A percentile compares a stretch with the other conserved stretches of the same genome.
phyloP scores from a whole-genome alignment of 2,888 invertebrate species.

The Lobophora halterata region DNA sequence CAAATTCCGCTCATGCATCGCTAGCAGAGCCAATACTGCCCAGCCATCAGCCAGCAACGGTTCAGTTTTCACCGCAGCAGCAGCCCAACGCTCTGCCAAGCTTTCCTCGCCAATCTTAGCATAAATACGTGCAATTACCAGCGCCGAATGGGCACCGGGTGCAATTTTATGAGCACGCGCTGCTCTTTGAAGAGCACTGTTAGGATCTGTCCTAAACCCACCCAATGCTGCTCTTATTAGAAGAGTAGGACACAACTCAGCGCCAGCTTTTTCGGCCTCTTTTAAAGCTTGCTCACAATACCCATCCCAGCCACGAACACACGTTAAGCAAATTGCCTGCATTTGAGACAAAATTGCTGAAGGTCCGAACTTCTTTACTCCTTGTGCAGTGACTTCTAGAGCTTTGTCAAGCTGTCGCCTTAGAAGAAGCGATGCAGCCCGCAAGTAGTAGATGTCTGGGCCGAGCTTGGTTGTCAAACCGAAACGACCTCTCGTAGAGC shows the following conservation, averaged over 20 bases:
- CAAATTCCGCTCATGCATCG: slow-evolving; percentile 52
- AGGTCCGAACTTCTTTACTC: slow-evolving; percentile 57
- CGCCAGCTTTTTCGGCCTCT: slow-evolving; percentile 56
- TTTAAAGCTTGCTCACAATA: slow-evolving; percentile 52
- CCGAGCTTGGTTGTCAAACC: slow-evolving; percentile 26
- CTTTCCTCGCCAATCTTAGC: slow-evolving; percentile 45
- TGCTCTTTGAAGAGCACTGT: slow-evolving; percentile 59
- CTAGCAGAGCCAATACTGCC: slow-evolving; percentile 62
- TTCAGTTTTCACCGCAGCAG: slow-evolving; percentile 61
- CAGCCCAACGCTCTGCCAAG: slow-evolving; percentile 63
- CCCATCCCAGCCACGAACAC: slow-evolving; percentile 54
- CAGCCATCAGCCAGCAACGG: slow-evolving; percentile 67
- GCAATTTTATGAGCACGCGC: slow-evolving; percentile 60
- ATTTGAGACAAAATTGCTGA: slow-evolving; percentile 60
- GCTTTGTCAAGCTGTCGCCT: slow-evolving; percentile 47
- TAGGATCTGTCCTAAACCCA: slow-evolving; percentile 44
- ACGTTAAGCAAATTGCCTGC: slow-evolving; percentile 50
- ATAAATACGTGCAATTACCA: slow-evolving; percentile 59
- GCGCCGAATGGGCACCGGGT: slow-evolving; percentile 60
- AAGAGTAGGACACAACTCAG: slow-evolving; percentile 47
- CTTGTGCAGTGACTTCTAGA: slow-evolving; percentile 42
- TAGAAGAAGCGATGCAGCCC: slow-evolving; percentile 55
- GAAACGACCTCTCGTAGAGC: slow-evolving; percentile 48
- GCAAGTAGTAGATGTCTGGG: slow-evolving; percentile 57
- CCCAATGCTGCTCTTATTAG: slow-evolving; percentile 55